These are phyloP conservation scores for Trichacis sp. DNA, from an alignment of 2,888 invertebrate genomes.

Conservation along the genomic window DNA sequence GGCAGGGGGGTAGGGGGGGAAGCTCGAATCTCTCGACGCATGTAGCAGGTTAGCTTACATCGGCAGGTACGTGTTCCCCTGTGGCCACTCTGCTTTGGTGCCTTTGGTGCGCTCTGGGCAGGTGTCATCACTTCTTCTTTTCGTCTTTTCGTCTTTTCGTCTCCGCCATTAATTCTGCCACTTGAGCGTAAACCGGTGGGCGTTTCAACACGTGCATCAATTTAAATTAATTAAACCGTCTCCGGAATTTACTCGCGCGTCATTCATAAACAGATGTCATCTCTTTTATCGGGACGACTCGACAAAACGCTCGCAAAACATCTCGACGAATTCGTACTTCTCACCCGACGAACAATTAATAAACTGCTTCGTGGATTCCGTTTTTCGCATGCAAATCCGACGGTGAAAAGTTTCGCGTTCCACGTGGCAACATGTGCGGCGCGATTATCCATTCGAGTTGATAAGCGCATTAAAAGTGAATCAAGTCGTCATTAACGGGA, in stretches of 20 bases:
- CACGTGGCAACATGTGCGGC: no score
- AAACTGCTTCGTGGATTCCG: no score
- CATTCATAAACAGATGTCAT: slow-evolving; percentile 8
- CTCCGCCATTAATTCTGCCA: slow-evolving; percentile 32
- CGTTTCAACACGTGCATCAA: slow-evolving; percentile 21
- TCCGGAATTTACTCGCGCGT: not conserved
- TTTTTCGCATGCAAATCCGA: no score
- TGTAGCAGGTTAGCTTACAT: slow-evolving; percentile 40
- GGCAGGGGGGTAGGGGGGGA: no score
- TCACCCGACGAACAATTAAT: no score
- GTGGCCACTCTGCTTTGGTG: slow-evolving; percentile 3
- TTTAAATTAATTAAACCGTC: slow-evolving; percentile 26
- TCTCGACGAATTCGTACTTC: no score
- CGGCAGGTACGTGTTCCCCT: slow-evolving; percentile 35
- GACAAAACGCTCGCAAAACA: no score
- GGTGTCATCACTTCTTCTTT: slow-evolving; percentile 35
- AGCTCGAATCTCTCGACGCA: slow-evolving; percentile 16
- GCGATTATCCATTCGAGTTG: no score
- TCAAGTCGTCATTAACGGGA: no score
- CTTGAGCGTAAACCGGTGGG: slow-evolving; percentile 35
- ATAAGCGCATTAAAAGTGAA: not conserved
- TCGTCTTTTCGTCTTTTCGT: slow-evolving; percentile 36
- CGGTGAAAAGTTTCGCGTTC: no score
- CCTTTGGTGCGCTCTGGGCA: slow-evolving; percentile 9
- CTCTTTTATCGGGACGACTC: no score